phyloP scores from a whole-genome alignment of 2,797 vertebrate genomes.

The Centroberyx gerrardi region DNA sequence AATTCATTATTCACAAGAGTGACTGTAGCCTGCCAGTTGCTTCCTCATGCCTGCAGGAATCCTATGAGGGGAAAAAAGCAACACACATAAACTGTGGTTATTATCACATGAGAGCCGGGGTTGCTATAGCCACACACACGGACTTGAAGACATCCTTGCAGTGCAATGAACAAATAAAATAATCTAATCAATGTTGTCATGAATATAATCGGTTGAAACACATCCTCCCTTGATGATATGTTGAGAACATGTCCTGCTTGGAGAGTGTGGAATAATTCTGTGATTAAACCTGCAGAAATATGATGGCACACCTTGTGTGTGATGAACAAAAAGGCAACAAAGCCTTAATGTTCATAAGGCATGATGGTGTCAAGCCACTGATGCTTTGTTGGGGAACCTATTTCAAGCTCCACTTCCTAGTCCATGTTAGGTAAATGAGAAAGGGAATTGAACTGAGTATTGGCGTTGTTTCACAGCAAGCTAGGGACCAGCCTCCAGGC shows the following conservation, averaged over 20 bases:
- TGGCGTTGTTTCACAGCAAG: conserved; percentile 55
- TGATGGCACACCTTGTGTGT: conserved; percentile 29
- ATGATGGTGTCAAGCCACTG: conserved; percentile 55
- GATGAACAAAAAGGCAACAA: conserved; percentile 48
- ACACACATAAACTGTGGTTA: conserved; percentile 41
- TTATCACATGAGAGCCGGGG: conserved; percentile 36
- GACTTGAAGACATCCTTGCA: conserved; percentile 51
- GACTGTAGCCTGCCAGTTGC: conserved; percentile 40
- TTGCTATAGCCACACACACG: conserved; percentile 26
- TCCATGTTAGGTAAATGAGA: conserved; percentile 75
- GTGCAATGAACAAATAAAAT: conserved; percentile 48
- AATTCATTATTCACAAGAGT: conserved; percentile 43
- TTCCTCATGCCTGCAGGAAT: conserved; percentile 71
- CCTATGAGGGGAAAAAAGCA: conserved; percentile 64
- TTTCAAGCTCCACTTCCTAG: conserved; percentile 82
- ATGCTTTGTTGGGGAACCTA: conserved; percentile 69
- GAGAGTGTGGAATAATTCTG: conserved; percentile 18
- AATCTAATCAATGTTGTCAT: conserved; percentile 43
- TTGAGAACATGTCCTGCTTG: conserved; percentile 15
- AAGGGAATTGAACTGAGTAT: conserved; percentile 68
- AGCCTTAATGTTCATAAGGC: conserved; percentile 60
- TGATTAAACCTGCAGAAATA: conserved; percentile 48
- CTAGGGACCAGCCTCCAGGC: conserved; percentile 45
- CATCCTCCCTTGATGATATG: conserved; percentile 46
- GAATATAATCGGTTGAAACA: conserved; percentile 47